A percentile compares a stretch with the other conserved stretches of the same genome.
Evolutionary conservation across 1,140 invertebrate genomes (phyloP).

Genomic region (fruit fly (Drosophila melanogaster)): DNA sequence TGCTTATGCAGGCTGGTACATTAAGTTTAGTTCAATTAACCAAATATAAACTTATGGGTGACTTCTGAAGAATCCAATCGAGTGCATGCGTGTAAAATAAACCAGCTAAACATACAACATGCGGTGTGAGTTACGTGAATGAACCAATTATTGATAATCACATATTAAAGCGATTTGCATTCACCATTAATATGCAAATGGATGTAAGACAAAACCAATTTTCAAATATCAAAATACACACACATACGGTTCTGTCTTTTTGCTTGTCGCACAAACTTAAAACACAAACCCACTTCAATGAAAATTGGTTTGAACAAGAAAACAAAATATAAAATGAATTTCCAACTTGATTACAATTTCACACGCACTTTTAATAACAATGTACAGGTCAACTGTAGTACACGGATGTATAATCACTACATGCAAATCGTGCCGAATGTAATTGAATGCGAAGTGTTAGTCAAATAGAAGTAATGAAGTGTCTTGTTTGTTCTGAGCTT

Average conservation of each 20-base stretch:
- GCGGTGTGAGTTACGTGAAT: conserved; percentile 13
- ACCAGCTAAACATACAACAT: conserved; percentile 3
- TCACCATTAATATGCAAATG: conserved; percentile 23
- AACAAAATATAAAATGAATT: conserved; percentile 11
- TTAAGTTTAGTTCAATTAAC: too few relatives aligned
- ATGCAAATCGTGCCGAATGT: conserved; percentile 52
- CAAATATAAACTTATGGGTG: conserved; percentile 1
- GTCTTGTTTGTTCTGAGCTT: conserved; percentile 37
- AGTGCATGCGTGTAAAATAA: conserved; percentile 11
- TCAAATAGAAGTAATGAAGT: conserved; percentile 66
- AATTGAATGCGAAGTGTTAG: conserved; percentile 66
- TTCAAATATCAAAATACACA: background rate
- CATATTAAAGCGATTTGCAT: conserved; percentile 10
- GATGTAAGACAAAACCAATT: conserved; percentile 1
- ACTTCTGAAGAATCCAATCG: background rate
- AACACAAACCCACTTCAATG: background rate
- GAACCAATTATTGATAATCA: conserved; percentile 21
- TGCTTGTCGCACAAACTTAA: conserved; percentile 8
- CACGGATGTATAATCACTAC: conserved; percentile 13
- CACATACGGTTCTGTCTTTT: conserved; percentile 1
- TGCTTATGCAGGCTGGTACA: background rate
- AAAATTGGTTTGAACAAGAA: background rate
- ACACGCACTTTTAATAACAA: conserved; percentile 11
- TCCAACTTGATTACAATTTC: conserved; percentile 2
- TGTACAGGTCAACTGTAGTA: background rate